These are phyloP conservation scores for Spea multiplicata DNA, from an alignment of 2,113 vertebrate species.

Conservation along the genomic window DNA sequence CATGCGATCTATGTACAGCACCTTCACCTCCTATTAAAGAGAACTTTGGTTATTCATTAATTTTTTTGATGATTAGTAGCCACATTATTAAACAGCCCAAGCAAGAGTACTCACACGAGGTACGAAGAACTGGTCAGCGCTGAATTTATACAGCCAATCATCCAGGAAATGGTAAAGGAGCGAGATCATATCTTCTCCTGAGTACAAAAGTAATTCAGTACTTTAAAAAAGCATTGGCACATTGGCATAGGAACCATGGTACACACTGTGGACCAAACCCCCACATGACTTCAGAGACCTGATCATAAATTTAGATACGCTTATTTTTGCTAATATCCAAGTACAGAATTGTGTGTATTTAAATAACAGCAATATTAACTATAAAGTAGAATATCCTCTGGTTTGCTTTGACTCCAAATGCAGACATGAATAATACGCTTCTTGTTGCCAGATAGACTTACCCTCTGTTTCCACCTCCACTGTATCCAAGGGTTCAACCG, in stretches of 20 bases:
- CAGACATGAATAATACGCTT: too few relatives aligned
- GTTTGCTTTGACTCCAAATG: too few relatives aligned
- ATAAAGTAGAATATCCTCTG: too few relatives aligned
- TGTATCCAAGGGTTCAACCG: constrained; percentile 84
- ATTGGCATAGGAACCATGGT: background rate
- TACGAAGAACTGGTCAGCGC: constrained; percentile 87
- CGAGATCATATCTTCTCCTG: constrained; percentile 89
- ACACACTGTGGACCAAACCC: too few relatives aligned
- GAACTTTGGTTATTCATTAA: background rate
- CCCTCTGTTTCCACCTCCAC: constrained; percentile 85
- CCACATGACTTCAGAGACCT: too few relatives aligned
- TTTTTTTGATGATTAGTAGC: constrained; percentile 16
- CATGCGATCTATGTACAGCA: constrained; percentile 80
- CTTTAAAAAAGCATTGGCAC: background rate
- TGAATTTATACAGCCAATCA: constrained; percentile 96
- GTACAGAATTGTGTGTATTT: too few relatives aligned
- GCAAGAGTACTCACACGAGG: constrained; percentile 76
- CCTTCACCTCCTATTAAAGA: constrained; percentile 85
- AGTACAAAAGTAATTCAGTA: too few relatives aligned
- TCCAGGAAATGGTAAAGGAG: constrained; percentile 93
- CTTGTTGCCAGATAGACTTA: constrained; percentile 50
- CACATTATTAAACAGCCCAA: background rate
- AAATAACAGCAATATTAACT: too few relatives aligned
- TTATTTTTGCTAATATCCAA: too few relatives aligned
- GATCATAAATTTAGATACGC: too few relatives aligned